These are phyloP conservation scores for Lethenteron camtschaticum DNA, from an alignment of 2,113 vertebrate genomes.

Conservation along the genomic window DNA sequence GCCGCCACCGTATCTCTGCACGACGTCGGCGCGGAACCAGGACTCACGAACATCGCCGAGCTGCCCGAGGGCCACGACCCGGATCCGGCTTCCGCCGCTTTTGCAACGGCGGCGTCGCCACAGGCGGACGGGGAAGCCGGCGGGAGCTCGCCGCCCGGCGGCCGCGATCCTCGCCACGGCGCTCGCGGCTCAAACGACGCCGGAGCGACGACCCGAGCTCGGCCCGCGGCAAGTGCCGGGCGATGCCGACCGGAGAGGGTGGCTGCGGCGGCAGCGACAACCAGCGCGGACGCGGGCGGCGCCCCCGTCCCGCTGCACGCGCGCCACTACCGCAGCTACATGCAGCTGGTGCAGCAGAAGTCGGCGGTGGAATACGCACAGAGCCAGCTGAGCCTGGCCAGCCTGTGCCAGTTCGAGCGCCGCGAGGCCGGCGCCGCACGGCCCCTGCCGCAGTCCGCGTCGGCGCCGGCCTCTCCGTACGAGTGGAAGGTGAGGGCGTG, in stretches of 20 bases:
- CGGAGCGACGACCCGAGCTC: too few species aligned
- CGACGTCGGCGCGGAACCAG: too few species aligned
- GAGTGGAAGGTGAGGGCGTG: conserved; percentile 95
- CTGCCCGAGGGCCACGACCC: too few species aligned
- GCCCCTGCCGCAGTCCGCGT: conserved; percentile 28
- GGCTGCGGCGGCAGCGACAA: not conserved
- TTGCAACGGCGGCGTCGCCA: too few species aligned
- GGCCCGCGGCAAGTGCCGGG: too few species aligned
- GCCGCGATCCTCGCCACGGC: too few species aligned
- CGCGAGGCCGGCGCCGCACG: not conserved
- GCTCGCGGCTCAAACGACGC: too few species aligned
- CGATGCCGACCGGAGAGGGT: too few species aligned
- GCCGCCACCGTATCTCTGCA: not conserved
- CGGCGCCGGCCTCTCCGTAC: conserved; percentile 46
- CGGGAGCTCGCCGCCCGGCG: too few species aligned
- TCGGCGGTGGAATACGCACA: conserved; percentile 76
- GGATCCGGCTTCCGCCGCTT: too few species aligned
- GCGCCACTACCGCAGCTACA: conserved; percentile 83
- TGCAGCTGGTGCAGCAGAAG: conserved; percentile 80
- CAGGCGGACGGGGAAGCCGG: too few species aligned
- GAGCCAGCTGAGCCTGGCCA: conserved; percentile 69
- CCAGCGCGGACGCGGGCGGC: not conserved
- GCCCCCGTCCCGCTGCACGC: conserved; percentile 26
- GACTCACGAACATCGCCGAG: too few species aligned
- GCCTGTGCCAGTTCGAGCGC: conserved; percentile 31